phyloP scores from a whole-genome alignment of 2,797 vertebrate genomes.

The Pseudotriccus pelzelni region DNA sequence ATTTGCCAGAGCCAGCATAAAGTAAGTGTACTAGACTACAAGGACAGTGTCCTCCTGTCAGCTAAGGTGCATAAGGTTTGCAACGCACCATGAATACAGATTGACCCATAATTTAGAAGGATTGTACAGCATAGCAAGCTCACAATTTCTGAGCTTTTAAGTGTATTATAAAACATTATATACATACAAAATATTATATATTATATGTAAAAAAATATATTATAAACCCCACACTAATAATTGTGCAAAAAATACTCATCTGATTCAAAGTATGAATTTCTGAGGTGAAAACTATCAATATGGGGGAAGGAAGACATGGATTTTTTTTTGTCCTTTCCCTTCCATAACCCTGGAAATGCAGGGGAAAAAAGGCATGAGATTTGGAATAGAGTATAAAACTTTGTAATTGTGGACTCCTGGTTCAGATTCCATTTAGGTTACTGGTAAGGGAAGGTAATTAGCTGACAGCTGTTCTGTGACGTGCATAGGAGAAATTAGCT shows the following conservation, averaged over 20 bases:
- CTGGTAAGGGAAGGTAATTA: not conserved
- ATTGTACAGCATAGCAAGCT: not conserved
- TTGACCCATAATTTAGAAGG: not conserved
- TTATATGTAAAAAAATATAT: no score
- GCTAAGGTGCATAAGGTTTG: not conserved
- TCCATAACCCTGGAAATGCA: not conserved
- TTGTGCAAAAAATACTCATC: not conserved
- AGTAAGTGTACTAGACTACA: not conserved
- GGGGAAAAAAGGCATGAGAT: not conserved
- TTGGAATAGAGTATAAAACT: not conserved
- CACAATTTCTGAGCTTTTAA: not conserved
- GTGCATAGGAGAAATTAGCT: not conserved
- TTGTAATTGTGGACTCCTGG: not conserved
- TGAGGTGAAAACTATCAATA: not conserved
- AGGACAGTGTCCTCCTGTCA: not conserved
- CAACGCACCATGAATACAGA: not conserved
- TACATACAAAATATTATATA: no score
- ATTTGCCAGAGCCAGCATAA: not conserved
- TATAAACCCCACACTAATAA: not conserved
- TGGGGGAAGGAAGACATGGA: not conserved
- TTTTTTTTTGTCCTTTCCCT: not conserved
- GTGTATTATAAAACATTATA: not conserved
- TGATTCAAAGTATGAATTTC: not conserved
- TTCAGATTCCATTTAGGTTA: not conserved
- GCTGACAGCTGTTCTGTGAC: conserved; percentile 11